These are phyloP conservation scores for Drosophila kanekoi DNA, from an alignment of 2,888 invertebrate species.

Conservation along the genomic window DNA sequence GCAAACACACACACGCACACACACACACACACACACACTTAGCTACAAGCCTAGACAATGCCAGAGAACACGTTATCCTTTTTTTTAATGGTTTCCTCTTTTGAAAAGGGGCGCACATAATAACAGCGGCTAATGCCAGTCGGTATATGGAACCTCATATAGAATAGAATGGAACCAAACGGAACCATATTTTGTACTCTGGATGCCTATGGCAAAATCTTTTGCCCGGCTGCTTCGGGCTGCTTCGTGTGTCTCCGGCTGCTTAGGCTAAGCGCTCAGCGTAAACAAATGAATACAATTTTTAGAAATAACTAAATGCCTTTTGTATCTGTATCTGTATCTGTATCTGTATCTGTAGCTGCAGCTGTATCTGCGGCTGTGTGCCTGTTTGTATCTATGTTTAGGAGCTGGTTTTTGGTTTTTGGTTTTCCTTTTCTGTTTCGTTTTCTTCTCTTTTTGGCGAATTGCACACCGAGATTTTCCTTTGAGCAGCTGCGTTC, in stretches of 20 bases:
- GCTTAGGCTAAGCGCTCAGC: slow-evolving; percentile 50
- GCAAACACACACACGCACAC: slow-evolving; percentile 48
- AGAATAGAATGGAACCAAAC: slow-evolving; percentile 21
- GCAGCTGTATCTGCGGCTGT: slow-evolving; percentile 7
- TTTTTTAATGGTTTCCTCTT: slow-evolving; percentile 71
- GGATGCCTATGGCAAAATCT: slow-evolving; percentile 2
- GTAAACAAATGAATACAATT: slow-evolving; percentile 66
- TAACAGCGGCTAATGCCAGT: slow-evolving; percentile 66
- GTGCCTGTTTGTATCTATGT: slow-evolving; percentile 12
- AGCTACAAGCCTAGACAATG: slow-evolving; percentile 46
- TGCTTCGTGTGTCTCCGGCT: slow-evolving; percentile 16
- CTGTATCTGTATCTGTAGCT: slow-evolving; percentile 24
- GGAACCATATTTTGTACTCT: slow-evolving; percentile 6
- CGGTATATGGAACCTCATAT: slow-evolving; percentile 7
- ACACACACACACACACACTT: slow-evolving; percentile 1
- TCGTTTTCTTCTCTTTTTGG: slow-evolving; percentile 17
- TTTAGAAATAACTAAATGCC: slow-evolving; percentile 50
- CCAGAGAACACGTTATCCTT: slow-evolving; percentile 71
- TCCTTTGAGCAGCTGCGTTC: slow-evolving; percentile 32
- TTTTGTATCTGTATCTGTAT: slow-evolving; percentile 34
- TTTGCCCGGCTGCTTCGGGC: slow-evolving; percentile 11
- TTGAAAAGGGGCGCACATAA: slow-evolving; percentile 63
- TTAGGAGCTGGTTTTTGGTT: slow-evolving; percentile 47
- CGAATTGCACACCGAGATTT: slow-evolving; percentile 28
- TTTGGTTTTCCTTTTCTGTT: slow-evolving; percentile 7